Evolutionary conservation across 1,140 invertebrate species (phyloP), one percentile per base, ranked within the genome.

Genomic region (Stegodyphus dumicola): DNA sequence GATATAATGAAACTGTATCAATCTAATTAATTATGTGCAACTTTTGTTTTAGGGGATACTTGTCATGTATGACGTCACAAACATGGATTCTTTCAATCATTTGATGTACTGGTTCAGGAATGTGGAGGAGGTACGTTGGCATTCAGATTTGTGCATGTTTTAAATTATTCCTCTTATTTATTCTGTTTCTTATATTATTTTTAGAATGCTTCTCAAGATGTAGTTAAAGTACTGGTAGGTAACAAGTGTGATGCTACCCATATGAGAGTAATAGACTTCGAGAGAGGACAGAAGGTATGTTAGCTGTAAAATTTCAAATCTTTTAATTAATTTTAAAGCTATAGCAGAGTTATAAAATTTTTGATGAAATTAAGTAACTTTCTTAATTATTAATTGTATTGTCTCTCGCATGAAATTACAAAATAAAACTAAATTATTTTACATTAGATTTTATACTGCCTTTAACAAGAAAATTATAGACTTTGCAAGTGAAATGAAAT

Each of bases 31-130:
- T 33, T 33, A 33, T 33, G 33, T 33, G 53, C 13, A 51, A 15
- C 48, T 54, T 83, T 53, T 3, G 53, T 15, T 13, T 18, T 70
- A 96, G 95, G 95, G 95, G 54, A 96, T 96, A 88, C 92, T 96
- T 49, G 91, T 96, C 6, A 95, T 96, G 93, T 96, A 96, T 89
- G 95, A 96, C 89, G 94, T 96, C 51, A 95, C 95, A 33, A 96
- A 95, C 90, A 91, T 95, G 88, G 95, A 96, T 89, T 96, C 95
- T 48, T 96, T 96, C 90, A 95, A 96, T 90, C 94, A 96, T 91
- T 90, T 96, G 67, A 94, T 94, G 4, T 96, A 96, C 89, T 96
- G 95, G 95, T 92, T 96, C 56, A 92, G 94, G 89, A 96, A 96
- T 91, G 96, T 96, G 87, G 94, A 96, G 92, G 95, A 95, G 91